These are phyloP conservation scores for Polypedilum pembai DNA, from an alignment of 1,140 invertebrate genomes.

Conservation along the genomic window DNA sequence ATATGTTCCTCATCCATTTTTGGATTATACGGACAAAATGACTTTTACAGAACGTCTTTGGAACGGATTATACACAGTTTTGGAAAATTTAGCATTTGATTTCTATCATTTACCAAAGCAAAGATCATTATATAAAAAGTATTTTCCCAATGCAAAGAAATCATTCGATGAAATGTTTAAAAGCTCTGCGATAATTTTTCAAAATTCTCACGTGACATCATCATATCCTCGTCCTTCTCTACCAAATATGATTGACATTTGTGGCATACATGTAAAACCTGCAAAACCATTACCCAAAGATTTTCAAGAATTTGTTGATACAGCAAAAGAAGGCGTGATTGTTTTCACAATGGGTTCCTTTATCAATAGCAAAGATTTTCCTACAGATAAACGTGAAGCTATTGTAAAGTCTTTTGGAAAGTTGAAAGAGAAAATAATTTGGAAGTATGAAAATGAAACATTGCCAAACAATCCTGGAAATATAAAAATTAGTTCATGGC, in stretches of 20 bases:
- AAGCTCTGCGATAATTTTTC: conserved; percentile 38
- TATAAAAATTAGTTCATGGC: conserved; percentile 56
- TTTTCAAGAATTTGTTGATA: conserved; percentile 49
- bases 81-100: conserved; percentile 28
- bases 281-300: conserved; percentile 41
- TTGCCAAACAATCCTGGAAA: conserved; percentile 50
- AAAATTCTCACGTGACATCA: neutral
- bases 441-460: conserved; percentile 57
- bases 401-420: conserved; percentile 49
- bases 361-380: conserved; percentile 48
- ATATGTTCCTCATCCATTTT: conserved; percentile 39
- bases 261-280: conserved; percentile 46
- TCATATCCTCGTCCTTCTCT: conserved; percentile 21
- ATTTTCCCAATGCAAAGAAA: conserved; percentile 37
- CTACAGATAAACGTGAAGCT: conserved; percentile 44
- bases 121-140: conserved; percentile 39
- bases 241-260: conserved; percentile 42
- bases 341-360: conserved; percentile 58
- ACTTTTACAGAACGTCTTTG: conserved; percentile 41
- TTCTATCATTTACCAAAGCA: conserved; percentile 38
- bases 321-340: conserved; percentile 50
- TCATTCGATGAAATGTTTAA: conserved; percentile 34
- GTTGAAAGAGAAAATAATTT: conserved; percentile 54
- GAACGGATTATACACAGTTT: conserved; percentile 37
- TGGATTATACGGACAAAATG: conserved; percentile 41